Evolutionary conservation across 1,140 invertebrate genomes (phyloP).

Genomic region (Penaeus chinensis): DNA sequence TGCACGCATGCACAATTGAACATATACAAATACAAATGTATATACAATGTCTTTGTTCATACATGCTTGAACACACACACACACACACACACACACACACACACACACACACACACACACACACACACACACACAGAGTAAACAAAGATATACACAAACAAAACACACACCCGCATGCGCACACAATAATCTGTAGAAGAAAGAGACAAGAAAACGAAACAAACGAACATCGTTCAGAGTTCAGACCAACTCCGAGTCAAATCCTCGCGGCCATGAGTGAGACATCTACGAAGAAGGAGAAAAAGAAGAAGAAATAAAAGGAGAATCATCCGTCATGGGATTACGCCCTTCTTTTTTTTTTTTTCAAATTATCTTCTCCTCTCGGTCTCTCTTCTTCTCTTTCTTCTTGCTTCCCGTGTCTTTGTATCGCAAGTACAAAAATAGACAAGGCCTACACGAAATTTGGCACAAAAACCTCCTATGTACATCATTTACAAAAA

Average conservation of each 20-base stretch:
- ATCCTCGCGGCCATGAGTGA: too few species aligned
- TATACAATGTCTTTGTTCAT: background rate
- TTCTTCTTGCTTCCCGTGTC: constrained; percentile 11
- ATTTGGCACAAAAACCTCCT: constrained; percentile 58
- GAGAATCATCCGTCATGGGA: too few species aligned
- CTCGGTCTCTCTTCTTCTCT: background rate
- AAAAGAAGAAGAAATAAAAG: too few species aligned
- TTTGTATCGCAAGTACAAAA: constrained; percentile 58
- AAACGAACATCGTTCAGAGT: background rate
- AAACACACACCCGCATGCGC: background rate
- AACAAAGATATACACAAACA: background rate
- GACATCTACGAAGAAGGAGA: too few species aligned
- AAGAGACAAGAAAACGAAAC: background rate
- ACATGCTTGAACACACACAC: background rate
- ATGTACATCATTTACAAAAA: constrained; percentile 61
- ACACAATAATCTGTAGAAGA: constrained; percentile 19
- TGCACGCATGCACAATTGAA: background rate
- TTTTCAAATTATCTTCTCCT: too few species aligned
- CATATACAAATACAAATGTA: background rate
- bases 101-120: background rate
- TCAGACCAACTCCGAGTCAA: background rate
- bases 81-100: background rate
- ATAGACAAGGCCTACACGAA: constrained; percentile 60
- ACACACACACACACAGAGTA: background rate
- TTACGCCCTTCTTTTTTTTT: too few species aligned